Conservation (phyloP, 2,888 invertebrate genomes). For the Hyles lineata region DNA sequence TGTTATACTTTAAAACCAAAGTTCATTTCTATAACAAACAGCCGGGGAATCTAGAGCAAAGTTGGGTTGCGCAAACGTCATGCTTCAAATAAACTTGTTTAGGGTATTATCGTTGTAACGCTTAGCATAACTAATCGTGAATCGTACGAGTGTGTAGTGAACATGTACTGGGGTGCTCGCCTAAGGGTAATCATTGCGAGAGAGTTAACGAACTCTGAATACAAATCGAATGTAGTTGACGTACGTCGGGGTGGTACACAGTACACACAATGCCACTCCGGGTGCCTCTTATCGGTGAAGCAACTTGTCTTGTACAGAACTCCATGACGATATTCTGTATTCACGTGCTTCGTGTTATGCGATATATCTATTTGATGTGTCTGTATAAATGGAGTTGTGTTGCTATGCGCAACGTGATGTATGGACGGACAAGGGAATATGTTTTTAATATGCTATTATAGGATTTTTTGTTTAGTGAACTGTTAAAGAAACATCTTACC, state of each 20-base stretch:
- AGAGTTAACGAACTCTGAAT: conserved; percentile 75
- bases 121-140: conserved; percentile 38
- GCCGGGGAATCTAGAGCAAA: not conserved
- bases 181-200: conserved; percentile 66
- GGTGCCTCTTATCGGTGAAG: conserved; percentile 6
- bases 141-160: not conserved
- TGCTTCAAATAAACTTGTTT: conserved; percentile 33
- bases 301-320: conserved; percentile 38
- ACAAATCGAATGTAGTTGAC: conserved; percentile 69
- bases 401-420: too few species aligned
- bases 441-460: too few species aligned
- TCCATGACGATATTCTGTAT: conserved; percentile 39
- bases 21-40: not conserved
- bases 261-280: conserved; percentile 29
- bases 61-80: conserved; percentile 26
- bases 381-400: too few species aligned
- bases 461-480: too few species aligned
- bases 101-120: conserved; percentile 36
- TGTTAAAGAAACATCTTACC: too few species aligned
- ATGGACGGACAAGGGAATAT: too few species aligned
- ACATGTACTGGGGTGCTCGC: conserved; percentile 45
- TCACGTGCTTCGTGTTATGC: not conserved
- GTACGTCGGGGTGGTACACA: conserved; percentile 37
- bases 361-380: not conserved
- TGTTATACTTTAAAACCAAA: not conserved